Conservation (phyloP, 1,140 invertebrate genomes). For the Harpegnathos saltator region DNA sequence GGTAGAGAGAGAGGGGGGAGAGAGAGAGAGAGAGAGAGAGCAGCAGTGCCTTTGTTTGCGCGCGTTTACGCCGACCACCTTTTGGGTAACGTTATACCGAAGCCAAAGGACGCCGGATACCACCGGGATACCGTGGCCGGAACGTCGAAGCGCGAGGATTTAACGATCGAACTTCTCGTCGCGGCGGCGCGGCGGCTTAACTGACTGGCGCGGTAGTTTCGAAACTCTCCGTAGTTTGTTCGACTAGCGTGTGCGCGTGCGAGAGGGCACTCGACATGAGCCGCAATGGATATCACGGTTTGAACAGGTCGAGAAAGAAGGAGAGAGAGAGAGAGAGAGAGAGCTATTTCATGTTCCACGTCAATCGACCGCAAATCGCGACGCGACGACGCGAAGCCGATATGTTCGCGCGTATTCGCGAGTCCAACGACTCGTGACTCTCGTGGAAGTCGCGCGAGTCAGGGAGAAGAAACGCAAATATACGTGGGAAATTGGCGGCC, state of each 20-base stretch:
- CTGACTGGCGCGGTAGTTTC: constrained; percentile 33
- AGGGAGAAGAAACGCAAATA: constrained; percentile 4
- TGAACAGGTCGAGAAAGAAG: constrained; percentile 7
- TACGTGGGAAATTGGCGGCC: constrained; percentile 25
- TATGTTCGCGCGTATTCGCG: constrained; percentile 21
- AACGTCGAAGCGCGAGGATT: constrained; percentile 66
- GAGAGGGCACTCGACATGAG: neutral
- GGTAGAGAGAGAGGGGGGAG: too few species aligned
- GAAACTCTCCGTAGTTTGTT: constrained; percentile 49
- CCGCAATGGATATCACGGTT: constrained; percentile 36
- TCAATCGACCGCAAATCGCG: neutral
- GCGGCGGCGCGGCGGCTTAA: neutral
- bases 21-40: too few species aligned
- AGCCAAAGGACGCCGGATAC: constrained; percentile 79
- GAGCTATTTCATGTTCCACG: too few species aligned
- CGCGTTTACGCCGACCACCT: constrained; percentile 73
- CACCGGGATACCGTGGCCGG: constrained; percentile 67
- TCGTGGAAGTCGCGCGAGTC: constrained; percentile 12
- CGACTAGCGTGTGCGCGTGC: constrained; percentile 9
- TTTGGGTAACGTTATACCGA: constrained; percentile 80
- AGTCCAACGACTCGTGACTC: constrained; percentile 39
- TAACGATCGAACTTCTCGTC: constrained; percentile 63
- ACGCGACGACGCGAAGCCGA: constrained; percentile 36
- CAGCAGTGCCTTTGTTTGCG: constrained; percentile 62
- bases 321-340: neutral